phyloP scores from a whole-genome alignment of 2,797 vertebrate species.

The Xyrichtys novacula region DNA sequence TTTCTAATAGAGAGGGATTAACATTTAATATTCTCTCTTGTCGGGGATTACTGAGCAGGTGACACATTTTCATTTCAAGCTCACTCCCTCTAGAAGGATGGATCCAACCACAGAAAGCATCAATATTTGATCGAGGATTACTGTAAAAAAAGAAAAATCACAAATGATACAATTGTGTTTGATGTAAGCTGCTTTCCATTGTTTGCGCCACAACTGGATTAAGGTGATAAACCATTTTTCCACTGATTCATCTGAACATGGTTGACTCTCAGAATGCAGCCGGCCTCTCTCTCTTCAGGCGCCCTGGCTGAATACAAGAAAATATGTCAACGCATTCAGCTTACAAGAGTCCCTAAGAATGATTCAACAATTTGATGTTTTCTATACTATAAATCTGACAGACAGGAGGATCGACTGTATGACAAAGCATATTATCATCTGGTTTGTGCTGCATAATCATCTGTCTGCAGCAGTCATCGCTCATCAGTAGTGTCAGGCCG shows the following conservation, averaged over 20 bases:
- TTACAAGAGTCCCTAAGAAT: constrained; percentile 14
- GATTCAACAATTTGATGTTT: constrained; percentile 14
- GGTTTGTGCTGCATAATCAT: constrained; percentile 44
- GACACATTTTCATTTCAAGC: constrained; percentile 72
- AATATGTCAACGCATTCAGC: constrained; percentile 4
- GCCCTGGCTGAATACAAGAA: not conserved
- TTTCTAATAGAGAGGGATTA: constrained; percentile 75
- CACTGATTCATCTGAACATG: constrained; percentile 36
- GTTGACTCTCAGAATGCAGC: constrained; percentile 37
- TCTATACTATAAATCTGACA: constrained; percentile 26
- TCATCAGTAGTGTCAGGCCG: constrained; percentile 54
- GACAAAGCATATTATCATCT: constrained; percentile 53
- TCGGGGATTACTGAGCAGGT: constrained; percentile 77
- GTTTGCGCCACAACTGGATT: constrained; percentile 63
- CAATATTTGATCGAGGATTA: constrained; percentile 71
- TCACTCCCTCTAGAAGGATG: constrained; percentile 46
- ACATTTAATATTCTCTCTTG: constrained; percentile 75
- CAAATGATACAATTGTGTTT: constrained; percentile 68
- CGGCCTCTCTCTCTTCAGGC: not conserved
- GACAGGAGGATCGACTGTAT: constrained; percentile 43
- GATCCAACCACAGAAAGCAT: constrained; percentile 35
- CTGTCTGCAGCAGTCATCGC: constrained; percentile 40
- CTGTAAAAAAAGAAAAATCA: constrained; percentile 56
- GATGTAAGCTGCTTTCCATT: constrained; percentile 68
- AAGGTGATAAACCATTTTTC: constrained; percentile 53